Base-by-base conservation (phyloP, 2,113 vertebrate species). In the Petroica traversi region DNA sequence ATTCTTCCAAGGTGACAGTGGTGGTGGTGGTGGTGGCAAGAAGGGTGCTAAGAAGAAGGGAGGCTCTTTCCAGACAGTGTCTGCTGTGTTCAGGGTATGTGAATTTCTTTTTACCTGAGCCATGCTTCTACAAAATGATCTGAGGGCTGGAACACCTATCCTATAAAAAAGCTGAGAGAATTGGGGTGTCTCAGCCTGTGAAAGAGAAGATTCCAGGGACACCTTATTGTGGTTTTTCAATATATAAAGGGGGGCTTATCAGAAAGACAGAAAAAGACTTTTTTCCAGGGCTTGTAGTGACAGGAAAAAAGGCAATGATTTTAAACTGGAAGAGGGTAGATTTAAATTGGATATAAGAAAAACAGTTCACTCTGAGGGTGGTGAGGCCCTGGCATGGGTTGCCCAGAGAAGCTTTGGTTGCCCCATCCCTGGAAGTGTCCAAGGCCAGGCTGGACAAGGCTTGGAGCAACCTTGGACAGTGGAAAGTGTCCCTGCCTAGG, bases 41-140 rank as follows among this genome's bases (percentile, higher is more conserved):
- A 99, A 99, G 80, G 98, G 86, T 12, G 98, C 97, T 41, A 99
- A 99, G 97, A 99, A 99, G 97, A 99, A 99, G 96, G 99, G 99
- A 3, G 98, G 98, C n/a, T 99, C 99, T 64, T 99, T 99, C 95
- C 99, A 99, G 96, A 99, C 99, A 0, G 98, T 99, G 71, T 99
- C 99, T 14, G 98, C 98, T 24, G 96, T 99, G 63, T 99, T 99
- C 97, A 99, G 99, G 97, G 98, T 98, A 96, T 2, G 97, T 97
- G 43, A 62, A 59, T 63, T 19, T 79, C 23, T 38, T 54, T 81
- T 80, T 66, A 41, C 28, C 54, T 46, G 11, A 85, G 26, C 11
- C 25, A 54, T n/a, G n/a, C 7, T 84, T 83, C 20, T 49, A 54
- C 4, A 25, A 80, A 91, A 64, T 43, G 3, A 55, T 77, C 34